phyloP scores from a whole-genome alignment of 1,140 invertebrate genomes.

The Pseudachorutes palmiensis region DNA sequence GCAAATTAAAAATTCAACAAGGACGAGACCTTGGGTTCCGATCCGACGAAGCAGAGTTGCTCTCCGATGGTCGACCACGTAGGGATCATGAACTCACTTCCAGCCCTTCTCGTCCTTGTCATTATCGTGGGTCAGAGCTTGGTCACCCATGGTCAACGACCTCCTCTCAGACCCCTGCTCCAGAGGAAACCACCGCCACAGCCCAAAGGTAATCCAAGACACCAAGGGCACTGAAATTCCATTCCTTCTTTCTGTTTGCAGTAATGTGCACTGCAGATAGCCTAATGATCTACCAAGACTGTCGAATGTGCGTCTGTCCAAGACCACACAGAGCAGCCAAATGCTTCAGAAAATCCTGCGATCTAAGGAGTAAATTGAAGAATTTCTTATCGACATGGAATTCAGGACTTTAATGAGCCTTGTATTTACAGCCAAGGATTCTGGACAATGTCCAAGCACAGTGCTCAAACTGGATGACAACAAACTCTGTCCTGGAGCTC shows the following conservation, averaged over 20 bases:
- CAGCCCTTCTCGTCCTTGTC: too few relatives aligned
- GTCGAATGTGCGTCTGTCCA: constrained; percentile 6
- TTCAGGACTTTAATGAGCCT: not conserved
- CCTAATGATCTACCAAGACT: constrained; percentile 13
- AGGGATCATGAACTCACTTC: not conserved
- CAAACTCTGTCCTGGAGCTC: not conserved
- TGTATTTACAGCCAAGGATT: constrained; percentile 1
- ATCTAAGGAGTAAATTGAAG: constrained; percentile 6
- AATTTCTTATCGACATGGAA: not conserved
- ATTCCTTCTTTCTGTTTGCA: constrained; percentile 3
- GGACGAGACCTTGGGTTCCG: not conserved
- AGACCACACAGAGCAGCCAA: constrained; percentile 1
- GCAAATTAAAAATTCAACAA: not conserved
- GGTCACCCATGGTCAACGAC: not conserved
- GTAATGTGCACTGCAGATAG: constrained; percentile 14
- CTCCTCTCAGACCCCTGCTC: not conserved
- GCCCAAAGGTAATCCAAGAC: not conserved
- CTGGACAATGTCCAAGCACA: constrained; percentile 7
- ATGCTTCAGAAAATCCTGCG: constrained; percentile 13
- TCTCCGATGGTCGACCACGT: not conserved
- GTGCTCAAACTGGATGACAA: not conserved
- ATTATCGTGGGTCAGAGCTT: too few relatives aligned
- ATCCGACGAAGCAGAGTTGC: not conserved
- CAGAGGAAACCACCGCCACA: not conserved
- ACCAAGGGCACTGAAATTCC: not conserved